phyloP scores from a whole-genome alignment of 1,140 invertebrate species.

The Drosophila carrolli region DNA sequence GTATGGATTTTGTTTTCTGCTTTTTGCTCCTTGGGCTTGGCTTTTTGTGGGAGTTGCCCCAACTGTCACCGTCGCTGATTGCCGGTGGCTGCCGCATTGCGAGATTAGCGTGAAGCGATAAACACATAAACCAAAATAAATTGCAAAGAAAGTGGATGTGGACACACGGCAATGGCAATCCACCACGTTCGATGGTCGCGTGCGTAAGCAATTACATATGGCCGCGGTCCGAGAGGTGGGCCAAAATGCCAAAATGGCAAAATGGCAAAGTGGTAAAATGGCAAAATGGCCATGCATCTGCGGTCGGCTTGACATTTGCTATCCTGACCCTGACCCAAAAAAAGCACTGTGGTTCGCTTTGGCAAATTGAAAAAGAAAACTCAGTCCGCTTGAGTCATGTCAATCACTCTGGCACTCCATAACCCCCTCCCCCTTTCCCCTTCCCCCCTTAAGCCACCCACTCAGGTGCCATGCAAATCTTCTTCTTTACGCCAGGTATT shows the following conservation, averaged over 20 bases:
- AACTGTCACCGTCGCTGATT: constrained; percentile 71
- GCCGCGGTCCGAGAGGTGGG: not conserved
- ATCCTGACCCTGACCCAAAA: constrained; percentile 79
- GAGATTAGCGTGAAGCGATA: constrained; percentile 74
- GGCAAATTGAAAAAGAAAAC: constrained; percentile 53
- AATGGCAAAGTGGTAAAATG: constrained; percentile 5
- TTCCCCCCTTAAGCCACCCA: not conserved
- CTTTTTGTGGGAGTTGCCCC: constrained; percentile 64
- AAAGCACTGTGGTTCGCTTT: constrained; percentile 14
- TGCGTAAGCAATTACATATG: constrained; percentile 70
- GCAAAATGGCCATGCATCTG: constrained; percentile 26
- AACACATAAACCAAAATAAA: constrained; percentile 74
- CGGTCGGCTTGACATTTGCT: constrained; percentile 69
- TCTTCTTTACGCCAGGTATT: constrained; percentile 29
- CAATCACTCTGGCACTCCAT: constrained; percentile 72
- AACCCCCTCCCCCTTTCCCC: not conserved
- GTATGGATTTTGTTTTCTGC: constrained; percentile 3
- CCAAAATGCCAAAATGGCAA: not conserved
- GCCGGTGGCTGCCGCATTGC: constrained; percentile 59
- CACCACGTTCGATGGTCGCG: constrained; percentile 52
- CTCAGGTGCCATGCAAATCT: constrained; percentile 60
- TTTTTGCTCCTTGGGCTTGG: constrained; percentile 41
- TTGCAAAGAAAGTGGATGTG: constrained; percentile 75
- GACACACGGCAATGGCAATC: constrained; percentile 27
- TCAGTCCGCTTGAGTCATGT: constrained; percentile 29